A percentile compares a stretch with the other conserved stretches of the same genome.
These are phyloP conservation scores for Muscicapa comitata DNA, from an alignment of 2,797 vertebrate species.

Conservation along the genomic window DNA sequence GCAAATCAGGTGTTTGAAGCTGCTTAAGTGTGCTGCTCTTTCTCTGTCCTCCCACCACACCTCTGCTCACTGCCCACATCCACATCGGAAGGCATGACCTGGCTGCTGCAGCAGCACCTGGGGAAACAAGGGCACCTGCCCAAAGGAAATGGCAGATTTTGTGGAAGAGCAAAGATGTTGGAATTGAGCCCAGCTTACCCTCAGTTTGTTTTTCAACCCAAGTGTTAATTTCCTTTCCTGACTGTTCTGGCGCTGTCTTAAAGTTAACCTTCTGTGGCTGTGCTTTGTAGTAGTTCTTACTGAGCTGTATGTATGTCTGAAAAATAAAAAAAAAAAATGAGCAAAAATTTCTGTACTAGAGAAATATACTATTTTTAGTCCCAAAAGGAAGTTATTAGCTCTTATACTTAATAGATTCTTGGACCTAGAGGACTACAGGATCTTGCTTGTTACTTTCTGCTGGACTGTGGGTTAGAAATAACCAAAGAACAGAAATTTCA, in stretches of 20 bases:
- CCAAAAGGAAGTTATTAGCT: not conserved
- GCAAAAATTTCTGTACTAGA: not conserved
- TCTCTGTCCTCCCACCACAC: not conserved
- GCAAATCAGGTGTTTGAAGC: not conserved
- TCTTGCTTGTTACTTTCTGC: not conserved
- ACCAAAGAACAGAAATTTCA: not conserved
- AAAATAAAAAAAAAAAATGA: not conserved
- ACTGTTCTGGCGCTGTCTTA: slow-evolving; percentile 42
- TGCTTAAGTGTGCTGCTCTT: not conserved
- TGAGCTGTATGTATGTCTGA: slow-evolving; percentile 76
- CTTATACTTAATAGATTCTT: not conserved
- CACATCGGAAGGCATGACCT: fast-evolving
- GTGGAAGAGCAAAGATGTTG: not conserved
- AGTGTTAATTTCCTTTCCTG: slow-evolving; percentile 78
- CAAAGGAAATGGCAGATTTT: not conserved
- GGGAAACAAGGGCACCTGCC: not conserved
- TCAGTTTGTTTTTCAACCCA: slow-evolving; percentile 85
- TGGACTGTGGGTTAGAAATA: not conserved
- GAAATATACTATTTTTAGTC: not conserved
- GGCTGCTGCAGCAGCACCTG: not conserved
- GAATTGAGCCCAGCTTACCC: slow-evolving; percentile 60
- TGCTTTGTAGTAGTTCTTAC: slow-evolving; percentile 76
- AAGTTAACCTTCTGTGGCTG: slow-evolving; percentile 81
- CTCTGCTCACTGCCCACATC: not conserved
- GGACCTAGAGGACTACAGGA: not conserved